phyloP scores from a whole-genome alignment of 2,797 vertebrate species.

The Paratrypauchen microcephalus region DNA sequence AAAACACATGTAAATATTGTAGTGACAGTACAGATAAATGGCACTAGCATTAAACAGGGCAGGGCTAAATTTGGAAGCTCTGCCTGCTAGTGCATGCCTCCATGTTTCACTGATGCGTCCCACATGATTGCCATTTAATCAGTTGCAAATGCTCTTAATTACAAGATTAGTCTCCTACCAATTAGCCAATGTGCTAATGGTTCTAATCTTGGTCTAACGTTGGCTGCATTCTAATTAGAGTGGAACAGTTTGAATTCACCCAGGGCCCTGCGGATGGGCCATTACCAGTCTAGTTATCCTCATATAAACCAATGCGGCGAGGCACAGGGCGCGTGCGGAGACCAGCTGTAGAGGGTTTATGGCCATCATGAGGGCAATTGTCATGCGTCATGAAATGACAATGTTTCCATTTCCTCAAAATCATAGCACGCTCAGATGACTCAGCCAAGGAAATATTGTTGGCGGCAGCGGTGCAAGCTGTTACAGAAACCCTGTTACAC shows the following conservation, averaged over 20 bases:
- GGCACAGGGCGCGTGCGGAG: slow-evolving; percentile 61
- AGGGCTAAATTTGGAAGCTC: slow-evolving; percentile 57
- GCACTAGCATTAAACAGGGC: slow-evolving; percentile 48
- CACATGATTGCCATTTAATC: slow-evolving; percentile 79
- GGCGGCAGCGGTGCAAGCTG: slow-evolving; percentile 18
- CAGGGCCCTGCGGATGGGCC: slow-evolving; percentile 70
- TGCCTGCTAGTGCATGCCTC: slow-evolving; percentile 47
- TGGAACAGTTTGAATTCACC: slow-evolving; percentile 70
- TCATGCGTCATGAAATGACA: slow-evolving; percentile 60
- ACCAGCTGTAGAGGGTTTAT: slow-evolving; percentile 71
- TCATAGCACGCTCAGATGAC: slow-evolving; percentile 39
- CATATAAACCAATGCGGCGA: slow-evolving; percentile 74
- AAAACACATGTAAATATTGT: slow-evolving; percentile 24
- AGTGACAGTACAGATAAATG: slow-evolving; percentile 33
- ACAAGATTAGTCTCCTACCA: slow-evolving; percentile 80
- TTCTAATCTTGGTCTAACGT: slow-evolving; percentile 74
- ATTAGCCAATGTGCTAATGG: slow-evolving; percentile 76
- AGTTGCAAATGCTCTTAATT: slow-evolving; percentile 81
- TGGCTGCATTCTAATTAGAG: slow-evolving; percentile 75
- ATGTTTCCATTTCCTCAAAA: slow-evolving; percentile 58
- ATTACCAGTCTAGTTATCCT: slow-evolving; percentile 77
- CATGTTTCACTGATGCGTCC: slow-evolving; percentile 66
- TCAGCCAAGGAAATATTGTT: slow-evolving; percentile 33
- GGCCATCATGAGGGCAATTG: slow-evolving; percentile 58
- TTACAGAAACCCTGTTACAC: slow-evolving; percentile 13